Evolutionary conservation across 2,888 invertebrate genomes (phyloP), one percentile per base, ranked within the genome.

Genomic region (Tryphoninae sp.): DNA sequence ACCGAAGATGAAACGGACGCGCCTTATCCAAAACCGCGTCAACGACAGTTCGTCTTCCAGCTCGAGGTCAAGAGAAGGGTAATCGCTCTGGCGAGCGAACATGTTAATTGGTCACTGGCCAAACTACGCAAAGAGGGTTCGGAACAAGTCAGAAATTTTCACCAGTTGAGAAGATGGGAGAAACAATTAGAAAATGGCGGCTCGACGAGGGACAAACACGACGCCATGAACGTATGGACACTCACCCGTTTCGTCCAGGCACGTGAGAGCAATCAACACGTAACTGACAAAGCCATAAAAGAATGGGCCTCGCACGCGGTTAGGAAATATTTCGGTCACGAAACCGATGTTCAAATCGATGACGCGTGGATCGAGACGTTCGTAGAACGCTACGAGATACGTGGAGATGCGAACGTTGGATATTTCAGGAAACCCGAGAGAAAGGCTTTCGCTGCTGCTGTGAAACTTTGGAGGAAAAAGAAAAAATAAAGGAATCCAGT

Each of bases 151-250:
- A 40, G 55, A 40, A 69, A 42, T 13, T 69, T 69, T 22, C 40
- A 13, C n/a, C 69, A 69, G n/a, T 4, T 69, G 69, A 69, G 40
- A 69, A 69, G 42, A 13, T 69, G 69, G 69, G 42, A 69, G 13
- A 42, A 22, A n/a, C 69, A 69, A n/a, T 58, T 69, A 11, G 58
- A 22, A 1, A 19, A 23, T 6, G 69, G 69, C 11, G 69, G 69
- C 9, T 58, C 42, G 6, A 69, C 42, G 11, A 40, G 69, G 58
- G 69, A 69, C n/a, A 69, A 58, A 42, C 58, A 69, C 58, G 69
- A 69, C 16, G 69, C 69, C 9, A 58, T 69, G 0, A 58, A 69
- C 26, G 40, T 53, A 6, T 58, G 58, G 69, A 69, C 69, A 1
- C 58, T 42, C 33, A 8, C 69, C 22, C 55, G 69, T 58, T 69